These are phyloP conservation scores for Falcunculus frontatus DNA, from an alignment of 2,113 vertebrate genomes.

Conservation along the genomic window DNA sequence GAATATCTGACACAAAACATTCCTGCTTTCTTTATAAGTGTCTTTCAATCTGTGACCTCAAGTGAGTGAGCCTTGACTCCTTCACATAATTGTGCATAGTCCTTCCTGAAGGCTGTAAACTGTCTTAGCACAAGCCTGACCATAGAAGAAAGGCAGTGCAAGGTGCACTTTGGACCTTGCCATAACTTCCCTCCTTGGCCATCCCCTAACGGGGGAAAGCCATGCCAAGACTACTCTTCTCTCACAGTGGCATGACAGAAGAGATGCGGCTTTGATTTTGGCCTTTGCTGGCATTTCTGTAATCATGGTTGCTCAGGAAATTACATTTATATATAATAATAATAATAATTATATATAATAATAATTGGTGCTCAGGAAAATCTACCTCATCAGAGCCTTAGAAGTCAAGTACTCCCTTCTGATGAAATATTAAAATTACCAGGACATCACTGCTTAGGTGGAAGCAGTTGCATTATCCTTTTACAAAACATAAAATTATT, in stretches of 20 bases:
- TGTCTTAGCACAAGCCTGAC: background rate
- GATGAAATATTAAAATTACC: background rate
- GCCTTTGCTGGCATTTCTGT: background rate
- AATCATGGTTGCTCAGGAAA: background rate
- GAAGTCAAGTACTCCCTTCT: background rate
- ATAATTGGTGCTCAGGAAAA: background rate
- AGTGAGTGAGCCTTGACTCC: background rate
- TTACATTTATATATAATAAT: background rate
- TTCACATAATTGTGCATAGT: accelerated
- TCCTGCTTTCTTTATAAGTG: background rate
- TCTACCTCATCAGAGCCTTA: background rate
- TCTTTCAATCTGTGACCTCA: background rate
- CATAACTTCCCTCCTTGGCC: background rate
- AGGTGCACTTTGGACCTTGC: background rate
- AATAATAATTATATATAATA: background rate
- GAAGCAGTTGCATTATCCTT: background rate
- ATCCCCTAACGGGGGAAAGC: background rate
- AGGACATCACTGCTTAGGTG: background rate
- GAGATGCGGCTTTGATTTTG: background rate
- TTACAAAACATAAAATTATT: background rate
- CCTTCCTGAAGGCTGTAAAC: background rate
- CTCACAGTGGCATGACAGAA: background rate
- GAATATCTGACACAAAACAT: background rate
- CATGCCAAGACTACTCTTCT: background rate
- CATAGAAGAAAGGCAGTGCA: background rate